Evolutionary conservation across 2,113 vertebrate genomes (phyloP), one percentile per base, ranked within the genome.

Genomic region (Mesocricetus auratus): DNA sequence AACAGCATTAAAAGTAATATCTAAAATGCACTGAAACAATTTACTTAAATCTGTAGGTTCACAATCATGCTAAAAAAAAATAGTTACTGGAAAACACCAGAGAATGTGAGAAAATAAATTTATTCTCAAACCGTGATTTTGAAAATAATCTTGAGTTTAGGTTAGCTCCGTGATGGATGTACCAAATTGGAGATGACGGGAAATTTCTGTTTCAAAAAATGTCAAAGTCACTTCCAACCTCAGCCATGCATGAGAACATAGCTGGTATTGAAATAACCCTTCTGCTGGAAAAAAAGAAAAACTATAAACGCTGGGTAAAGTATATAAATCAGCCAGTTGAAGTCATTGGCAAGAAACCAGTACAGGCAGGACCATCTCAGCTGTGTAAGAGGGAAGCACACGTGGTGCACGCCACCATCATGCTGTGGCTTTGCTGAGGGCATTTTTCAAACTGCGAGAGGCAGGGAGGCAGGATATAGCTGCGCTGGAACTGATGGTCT

Each of bases 221-320:
- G 42, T 91, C 62, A 83, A 93, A 97, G 47, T 60, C 45, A 97
- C 89, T 94, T 94, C 42, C 33, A 96, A 11, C 94, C 47, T 95
- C 79, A 95, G 39, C 47, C 78, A 87, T 85, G 78, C 81, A 89
- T 96, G 91, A 95, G 62, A 78, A 96, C 86, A 39, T 90, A 90
- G 56, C 87, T 97, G 68, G 82, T 75, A 93, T 47, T 93, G 64
- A 93, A 93, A 56, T 71, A 96, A 81, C 3, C 11, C 42, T 92
- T 90, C 74, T 96, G 82, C 86, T 91, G 97, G 96, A 92, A 39
- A 83, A 77, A 93, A 97, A 89, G 9, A 13, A 93, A 78, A 96
- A 66, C 91, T 75, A 50, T 83, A 91, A 96, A 98, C 62, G 4
- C 82, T 87, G 29, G 31, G 36, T 93, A 86, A 92, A 66, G 73